A percentile compares a stretch with the other conserved stretches of the same genome.
These are phyloP conservation scores for Drosophila flavopinicola DNA, from an alignment of 2,888 invertebrate species.

Conservation along the genomic window DNA sequence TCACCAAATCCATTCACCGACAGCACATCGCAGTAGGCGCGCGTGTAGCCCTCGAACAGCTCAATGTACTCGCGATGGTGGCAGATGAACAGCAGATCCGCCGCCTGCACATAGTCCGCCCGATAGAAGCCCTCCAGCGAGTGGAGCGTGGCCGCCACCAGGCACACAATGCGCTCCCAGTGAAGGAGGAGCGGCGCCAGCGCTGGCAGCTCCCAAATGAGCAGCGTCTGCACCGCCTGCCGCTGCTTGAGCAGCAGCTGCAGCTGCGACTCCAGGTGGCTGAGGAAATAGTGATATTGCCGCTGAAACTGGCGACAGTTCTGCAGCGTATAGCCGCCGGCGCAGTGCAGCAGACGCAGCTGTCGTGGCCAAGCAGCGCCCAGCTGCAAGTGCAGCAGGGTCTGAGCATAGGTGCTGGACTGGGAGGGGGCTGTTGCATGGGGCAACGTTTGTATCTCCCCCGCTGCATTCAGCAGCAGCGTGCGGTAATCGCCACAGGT, in stretches of 20 bases:
- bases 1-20: constrained; percentile 89
- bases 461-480: constrained; percentile 74
- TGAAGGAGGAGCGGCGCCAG: constrained; percentile 85
- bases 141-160: constrained; percentile 88
- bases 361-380: constrained; percentile 68
- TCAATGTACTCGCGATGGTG: constrained; percentile 89
- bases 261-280: constrained; percentile 77
- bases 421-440: constrained; percentile 38
- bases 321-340: constrained; percentile 75
- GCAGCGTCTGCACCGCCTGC: constrained; percentile 53
- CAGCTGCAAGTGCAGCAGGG: constrained; percentile 72
- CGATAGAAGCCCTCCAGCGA: constrained; percentile 89
- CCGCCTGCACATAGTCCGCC: constrained; percentile 87
- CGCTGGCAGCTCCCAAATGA: constrained; percentile 47
- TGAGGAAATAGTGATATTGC: constrained; percentile 71
- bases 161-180: constrained; percentile 89
- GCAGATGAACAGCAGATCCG: constrained; percentile 89
- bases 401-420: constrained; percentile 64
- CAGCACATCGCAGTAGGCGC: constrained; percentile 89
- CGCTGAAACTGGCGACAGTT: constrained; percentile 76
- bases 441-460: constrained; percentile 60
- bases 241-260: constrained; percentile 72
- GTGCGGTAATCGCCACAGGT: constrained; percentile 84
- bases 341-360: constrained; percentile 75
- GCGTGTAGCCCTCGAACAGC: constrained; percentile 89